Evolutionary conservation across 2,888 invertebrate species (phyloP), one percentile per base, ranked within the genome.

Genomic region (Bellardia pandia): DNA sequence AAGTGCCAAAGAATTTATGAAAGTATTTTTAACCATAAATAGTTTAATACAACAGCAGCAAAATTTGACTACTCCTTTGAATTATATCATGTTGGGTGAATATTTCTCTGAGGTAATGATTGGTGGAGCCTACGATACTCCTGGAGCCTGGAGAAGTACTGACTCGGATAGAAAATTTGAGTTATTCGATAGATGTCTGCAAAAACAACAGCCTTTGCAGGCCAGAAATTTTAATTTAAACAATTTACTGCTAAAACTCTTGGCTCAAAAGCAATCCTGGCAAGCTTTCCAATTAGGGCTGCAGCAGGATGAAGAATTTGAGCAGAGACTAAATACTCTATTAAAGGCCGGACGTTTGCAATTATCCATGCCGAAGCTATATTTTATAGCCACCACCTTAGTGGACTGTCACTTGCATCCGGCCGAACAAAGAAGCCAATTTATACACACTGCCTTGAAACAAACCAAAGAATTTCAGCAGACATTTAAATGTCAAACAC

Each of bases 71-170:
- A 71, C 89, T 1, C 93, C 93, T 5, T 86, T 93, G 0, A 92
- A 90, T 81, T 92, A 92, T 66, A 62, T 91, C 40, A 83, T 92
- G 48, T 86, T 92, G 48, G 91, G 90, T 1, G 92, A 92, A 81
- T 89, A 90, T 23, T 93, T 93, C 66, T 91, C 93, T 2, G 90
- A 92, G 53, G 88, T 89, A 3, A 90, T 93, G 85, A 89, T 93
- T n/a, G 93, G 93, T 45, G 92, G 91, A 60, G 90, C 88, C 30
- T 90, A 90, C 23, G 86, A 88, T 1, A 91, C 90, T 0, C 89
- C 92, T 0, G 93, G 93, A 23, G 92, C 93, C 16, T 93, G 93
- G 93, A 91, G 93, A 60, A 93, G 93, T 82, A 91, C 88, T 68
- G 93, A 93, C 78, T 93, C 93, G 2, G 93, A 93, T n/a, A 89